Base-by-base conservation (phyloP, 2,888 invertebrate species). In the Anorthoa munda region DNA sequence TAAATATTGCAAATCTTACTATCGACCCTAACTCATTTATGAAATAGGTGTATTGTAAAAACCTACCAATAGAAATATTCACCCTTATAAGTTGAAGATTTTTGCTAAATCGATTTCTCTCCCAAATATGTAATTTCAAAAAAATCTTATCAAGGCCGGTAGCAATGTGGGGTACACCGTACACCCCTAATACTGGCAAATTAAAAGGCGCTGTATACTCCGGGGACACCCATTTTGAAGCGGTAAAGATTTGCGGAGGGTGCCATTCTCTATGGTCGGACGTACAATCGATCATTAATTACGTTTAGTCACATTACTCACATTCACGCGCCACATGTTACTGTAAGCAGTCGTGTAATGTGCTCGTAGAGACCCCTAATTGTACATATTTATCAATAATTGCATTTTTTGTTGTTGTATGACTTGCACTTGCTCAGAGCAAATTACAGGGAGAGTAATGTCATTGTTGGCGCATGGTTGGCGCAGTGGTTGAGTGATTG, bases 251-350 rank as follows among this genome's bases (percentile, higher is more conserved):
- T 95, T 93, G 93, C 92, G 89, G 91, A 94, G 95, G 94, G 94
- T 92, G 79, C 89, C 86, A 90, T 92, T 93, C 92, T 90, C 91
- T 88, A 91, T 90, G 92, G 92, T 91, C 90, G 91, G 75, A 90
- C 91, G 91, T 92, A 91, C 94, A 95, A 95, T 96, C 95, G 93
- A 94, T 95, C 95, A 95, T 95, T 95, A 96, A 96, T 96, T 95
- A 95, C 94, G 93, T 95, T 95, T 94, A 93, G 93, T 94, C 93
- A 93, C 95, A 95, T 95, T 94, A 93, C 93, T 94, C 93, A 93
- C 95, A 95, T 95, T 95, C 94, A 94, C 92, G 93, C 93, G 92
- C 95, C 96, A 96, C 94, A 96, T 96, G 96, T 94, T 93, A 90
- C 93, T 86, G 75, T 88, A 86, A 78, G 86, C 85, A 83, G 82